phyloP scores from a whole-genome alignment of 2,888 invertebrate genomes.

The Diarsia brunnea region DNA sequence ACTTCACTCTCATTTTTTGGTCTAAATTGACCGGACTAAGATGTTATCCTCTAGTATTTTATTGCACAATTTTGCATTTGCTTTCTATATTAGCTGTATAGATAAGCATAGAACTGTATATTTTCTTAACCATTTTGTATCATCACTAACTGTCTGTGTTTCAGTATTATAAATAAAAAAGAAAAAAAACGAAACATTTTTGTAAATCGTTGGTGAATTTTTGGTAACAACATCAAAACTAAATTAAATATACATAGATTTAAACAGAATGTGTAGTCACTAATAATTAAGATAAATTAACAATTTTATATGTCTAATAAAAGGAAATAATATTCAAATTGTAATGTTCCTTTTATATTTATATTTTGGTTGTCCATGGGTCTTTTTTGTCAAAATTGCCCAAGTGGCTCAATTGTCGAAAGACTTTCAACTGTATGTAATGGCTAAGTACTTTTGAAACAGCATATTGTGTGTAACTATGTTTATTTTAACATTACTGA shows the following conservation, averaged over 20 bases:
- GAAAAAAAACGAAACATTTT: constrained; percentile 23
- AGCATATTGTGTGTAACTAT: constrained; percentile 47
- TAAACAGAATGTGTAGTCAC: constrained; percentile 46
- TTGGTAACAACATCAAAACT: constrained; percentile 26
- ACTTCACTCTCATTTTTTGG: too few relatives aligned
- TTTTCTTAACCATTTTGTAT: constrained; percentile 28
- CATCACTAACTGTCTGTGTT: constrained; percentile 21
- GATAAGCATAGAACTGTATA: constrained; percentile 38
- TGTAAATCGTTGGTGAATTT: constrained; percentile 1
- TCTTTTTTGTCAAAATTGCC: constrained; percentile 13
- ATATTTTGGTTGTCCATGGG: constrained; percentile 13
- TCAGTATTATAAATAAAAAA: constrained; percentile 50
- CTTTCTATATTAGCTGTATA: constrained; percentile 39
- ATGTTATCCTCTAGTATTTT: constrained; percentile 36
- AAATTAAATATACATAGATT: constrained; percentile 10
- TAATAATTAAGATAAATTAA: constrained; percentile 54
- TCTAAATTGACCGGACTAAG: too few relatives aligned
- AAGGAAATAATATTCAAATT: constrained; percentile 25
- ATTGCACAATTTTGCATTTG: constrained; percentile 63
- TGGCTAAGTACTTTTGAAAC: constrained; percentile 45
- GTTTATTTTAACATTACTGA: constrained; percentile 48
- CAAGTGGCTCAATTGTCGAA: constrained; percentile 8
- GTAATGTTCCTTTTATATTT: constrained; percentile 53
- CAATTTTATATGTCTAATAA: constrained; percentile 44
- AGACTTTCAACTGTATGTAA: constrained; percentile 7